phyloP scores from a whole-genome alignment of 2,113 vertebrate genomes.

The Muntiacus muntjak region DNA sequence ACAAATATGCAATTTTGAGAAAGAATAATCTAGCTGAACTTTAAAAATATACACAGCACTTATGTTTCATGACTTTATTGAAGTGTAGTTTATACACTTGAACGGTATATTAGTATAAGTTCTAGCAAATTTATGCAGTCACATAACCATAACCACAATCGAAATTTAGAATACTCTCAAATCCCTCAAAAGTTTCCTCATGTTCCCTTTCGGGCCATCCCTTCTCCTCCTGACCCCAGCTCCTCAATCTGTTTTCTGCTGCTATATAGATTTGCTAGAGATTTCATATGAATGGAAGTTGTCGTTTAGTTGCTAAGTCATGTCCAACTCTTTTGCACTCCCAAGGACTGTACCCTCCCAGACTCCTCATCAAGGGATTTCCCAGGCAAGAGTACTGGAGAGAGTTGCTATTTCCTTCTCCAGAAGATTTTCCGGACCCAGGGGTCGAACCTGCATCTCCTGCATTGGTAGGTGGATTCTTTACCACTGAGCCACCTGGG shows the following conservation, averaged over 20 bases:
- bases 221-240: background rate
- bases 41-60: background rate
- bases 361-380: background rate
- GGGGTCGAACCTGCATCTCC: rapidly evolving
- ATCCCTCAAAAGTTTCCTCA: background rate
- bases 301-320: background rate
- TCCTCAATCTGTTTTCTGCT: background rate
- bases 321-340: background rate
- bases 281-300: background rate
- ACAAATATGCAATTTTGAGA: background rate
- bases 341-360: background rate
- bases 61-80: background rate
- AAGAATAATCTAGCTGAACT: background rate
- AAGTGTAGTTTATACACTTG: background rate
- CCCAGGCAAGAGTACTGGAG: background rate
- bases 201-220: background rate
- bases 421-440: background rate
- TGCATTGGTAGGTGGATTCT: background rate
- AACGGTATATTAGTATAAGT: background rate
- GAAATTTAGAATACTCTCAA: background rate
- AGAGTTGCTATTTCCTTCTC: background rate
- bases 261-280: background rate
- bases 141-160: background rate
- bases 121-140: background rate
- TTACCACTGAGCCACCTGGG: background rate